Percentiles rank a stretch among this genome's conserved stretches.
Conservation (phyloP, 1,140 invertebrate species). For the Diuraphis noxia region DNA sequence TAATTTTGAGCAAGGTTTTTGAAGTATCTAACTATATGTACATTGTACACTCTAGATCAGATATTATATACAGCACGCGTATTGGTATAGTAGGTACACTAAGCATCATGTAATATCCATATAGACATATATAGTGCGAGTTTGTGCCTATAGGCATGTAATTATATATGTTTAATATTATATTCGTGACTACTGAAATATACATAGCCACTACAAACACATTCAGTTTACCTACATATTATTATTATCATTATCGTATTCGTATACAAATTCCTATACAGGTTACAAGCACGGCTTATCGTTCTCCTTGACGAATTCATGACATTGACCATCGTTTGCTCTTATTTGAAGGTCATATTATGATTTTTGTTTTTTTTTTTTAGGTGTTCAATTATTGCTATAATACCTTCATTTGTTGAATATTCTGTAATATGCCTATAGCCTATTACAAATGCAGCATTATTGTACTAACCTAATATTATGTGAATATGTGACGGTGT, state of each 20-base stretch:
- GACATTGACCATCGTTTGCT: neutral
- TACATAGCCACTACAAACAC: neutral
- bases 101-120: neutral
- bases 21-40: neutral
- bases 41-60: neutral
- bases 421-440: neutral
- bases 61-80: no score
- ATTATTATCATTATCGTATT: no score
- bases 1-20: neutral
- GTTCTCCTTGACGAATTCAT: neutral
- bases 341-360: neutral
- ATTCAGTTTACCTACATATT: neutral
- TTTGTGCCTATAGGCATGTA: neutral
- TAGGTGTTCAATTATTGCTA: neutral
- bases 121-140: neutral
- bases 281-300: neutral
- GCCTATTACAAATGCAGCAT: neutral
- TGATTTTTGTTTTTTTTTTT: neutral
- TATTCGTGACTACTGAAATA: neutral
- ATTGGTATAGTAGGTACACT: no score
- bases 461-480: no score
- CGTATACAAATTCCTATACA: neutral
- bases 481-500: no score
- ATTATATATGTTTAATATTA: neutral
- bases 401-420: neutral